A percentile compares a stretch with the other conserved stretches of the same genome.
These are phyloP conservation scores for Gracilinanus agilis DNA, from an alignment of 2,113 vertebrate genomes.

Conservation along the genomic window DNA sequence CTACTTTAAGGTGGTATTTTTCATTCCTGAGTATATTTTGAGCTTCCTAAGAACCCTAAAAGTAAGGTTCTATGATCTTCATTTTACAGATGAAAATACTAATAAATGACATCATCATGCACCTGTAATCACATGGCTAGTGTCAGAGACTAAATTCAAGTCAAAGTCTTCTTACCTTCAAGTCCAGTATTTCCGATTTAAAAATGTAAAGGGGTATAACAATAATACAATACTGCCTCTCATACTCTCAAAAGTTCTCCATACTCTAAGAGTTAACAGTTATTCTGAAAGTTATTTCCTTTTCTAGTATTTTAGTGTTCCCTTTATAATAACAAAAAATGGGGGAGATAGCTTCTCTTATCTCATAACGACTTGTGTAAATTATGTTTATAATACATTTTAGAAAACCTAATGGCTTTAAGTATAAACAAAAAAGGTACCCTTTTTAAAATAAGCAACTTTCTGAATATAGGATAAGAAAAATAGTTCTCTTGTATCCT, in stretches of 20 bases:
- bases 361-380: neutral
- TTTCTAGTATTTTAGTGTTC: neutral
- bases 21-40: neutral
- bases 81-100: neutral
- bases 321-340: neutral
- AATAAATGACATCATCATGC: neutral
- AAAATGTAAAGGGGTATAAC: neutral
- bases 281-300: neutral
- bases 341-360: neutral
- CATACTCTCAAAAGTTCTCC: neutral
- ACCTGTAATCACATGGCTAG: neutral
- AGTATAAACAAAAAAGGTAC: neutral
- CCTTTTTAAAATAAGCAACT: neutral
- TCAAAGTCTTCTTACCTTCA: no score
- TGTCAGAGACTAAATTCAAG: neutral
- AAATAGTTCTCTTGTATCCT: neutral
- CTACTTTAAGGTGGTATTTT: neutral
- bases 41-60: neutral
- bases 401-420: slow-evolving; percentile 1
- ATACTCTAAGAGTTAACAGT: no score
- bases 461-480: neutral
- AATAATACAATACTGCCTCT: neutral
- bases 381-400: slow-evolving; percentile 4
- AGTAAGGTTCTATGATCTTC: neutral
- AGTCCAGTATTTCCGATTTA: neutral